These are phyloP conservation scores for Palloptera scutellata DNA, from an alignment of 2,888 invertebrate genomes.

Conservation along the genomic window DNA sequence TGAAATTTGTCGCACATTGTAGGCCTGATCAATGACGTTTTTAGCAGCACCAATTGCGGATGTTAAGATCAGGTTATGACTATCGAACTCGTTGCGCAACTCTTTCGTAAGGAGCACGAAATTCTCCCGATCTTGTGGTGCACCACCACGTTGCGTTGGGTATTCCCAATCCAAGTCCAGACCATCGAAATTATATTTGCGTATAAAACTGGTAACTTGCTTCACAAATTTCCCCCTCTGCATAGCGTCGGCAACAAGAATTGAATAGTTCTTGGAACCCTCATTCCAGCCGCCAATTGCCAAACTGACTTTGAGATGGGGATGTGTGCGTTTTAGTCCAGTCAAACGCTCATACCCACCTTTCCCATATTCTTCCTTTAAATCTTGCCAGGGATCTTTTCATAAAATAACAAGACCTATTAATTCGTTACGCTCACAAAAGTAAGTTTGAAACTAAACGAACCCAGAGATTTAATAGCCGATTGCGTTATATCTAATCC, in stretches of 20 bases:
- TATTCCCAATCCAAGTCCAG: constrained; percentile 80
- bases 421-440: too few species aligned
- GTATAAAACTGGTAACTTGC: constrained; percentile 74
- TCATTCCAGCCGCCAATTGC: constrained; percentile 95
- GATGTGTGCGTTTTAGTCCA: constrained; percentile 71
- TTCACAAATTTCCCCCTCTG: constrained; percentile 73
- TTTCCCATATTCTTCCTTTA: constrained; percentile 78
- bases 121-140: constrained; percentile 77
- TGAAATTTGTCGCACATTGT: constrained; percentile 77
- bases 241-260: constrained; percentile 71
- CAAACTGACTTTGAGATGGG: constrained; percentile 75
- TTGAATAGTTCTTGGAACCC: constrained; percentile 70
- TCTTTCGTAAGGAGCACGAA: constrained; percentile 83
- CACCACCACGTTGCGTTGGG: constrained; percentile 80
- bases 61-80: constrained; percentile 75
- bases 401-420: too few species aligned
- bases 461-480: constrained; percentile 76
- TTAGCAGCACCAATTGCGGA: constrained; percentile 84
- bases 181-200: constrained; percentile 63
- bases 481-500: constrained; percentile 75
- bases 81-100: constrained; percentile 74
- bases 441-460: constrained; percentile 41
- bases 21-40: constrained; percentile 77
- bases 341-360: constrained; percentile 76
- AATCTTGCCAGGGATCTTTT: constrained; percentile 78